Evolutionary conservation across 2,888 invertebrate genomes (phyloP).

Genomic region (Netelia inedita): DNA sequence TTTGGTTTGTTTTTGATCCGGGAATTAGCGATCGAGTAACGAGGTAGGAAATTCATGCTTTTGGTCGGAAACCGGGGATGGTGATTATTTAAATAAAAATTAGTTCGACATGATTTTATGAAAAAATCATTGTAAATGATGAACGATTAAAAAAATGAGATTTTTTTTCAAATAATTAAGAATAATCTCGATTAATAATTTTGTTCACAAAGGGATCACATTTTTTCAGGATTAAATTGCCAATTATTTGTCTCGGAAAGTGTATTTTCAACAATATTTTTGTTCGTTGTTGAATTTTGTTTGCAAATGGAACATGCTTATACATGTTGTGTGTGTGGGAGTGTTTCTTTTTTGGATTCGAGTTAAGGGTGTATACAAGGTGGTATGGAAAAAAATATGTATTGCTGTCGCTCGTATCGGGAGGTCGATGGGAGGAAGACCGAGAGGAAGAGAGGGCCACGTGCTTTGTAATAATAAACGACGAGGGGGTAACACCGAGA

Average conservation of each 20-base stretch:
- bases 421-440: constrained; percentile 12
- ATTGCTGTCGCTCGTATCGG: constrained; percentile 53
- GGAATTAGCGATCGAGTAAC: background rate
- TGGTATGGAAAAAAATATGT: constrained; percentile 26
- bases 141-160: background rate
- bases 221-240: background rate
- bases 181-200: background rate
- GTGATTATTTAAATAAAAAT: background rate
- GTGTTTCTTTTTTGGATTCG: constrained; percentile 8
- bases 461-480: constrained; percentile 18
- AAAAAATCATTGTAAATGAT: background rate
- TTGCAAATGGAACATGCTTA: constrained; percentile 15
- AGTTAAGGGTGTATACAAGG: constrained; percentile 8
- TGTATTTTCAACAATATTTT: constrained; percentile 3
- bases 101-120: constrained; percentile 5
- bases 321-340: constrained; percentile 10
- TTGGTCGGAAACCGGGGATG: background rate
- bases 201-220: background rate
- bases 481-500: constrained; percentile 36
- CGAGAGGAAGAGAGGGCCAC: constrained; percentile 17
- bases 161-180: background rate
- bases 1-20: background rate
- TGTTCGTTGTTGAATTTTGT: background rate
- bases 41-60: constrained; percentile 2
- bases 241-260: background rate